A percentile compares a stretch with the other conserved stretches of the same genome.
Conservation (phyloP, 2,113 vertebrate genomes). For the Jacana jacana region DNA sequence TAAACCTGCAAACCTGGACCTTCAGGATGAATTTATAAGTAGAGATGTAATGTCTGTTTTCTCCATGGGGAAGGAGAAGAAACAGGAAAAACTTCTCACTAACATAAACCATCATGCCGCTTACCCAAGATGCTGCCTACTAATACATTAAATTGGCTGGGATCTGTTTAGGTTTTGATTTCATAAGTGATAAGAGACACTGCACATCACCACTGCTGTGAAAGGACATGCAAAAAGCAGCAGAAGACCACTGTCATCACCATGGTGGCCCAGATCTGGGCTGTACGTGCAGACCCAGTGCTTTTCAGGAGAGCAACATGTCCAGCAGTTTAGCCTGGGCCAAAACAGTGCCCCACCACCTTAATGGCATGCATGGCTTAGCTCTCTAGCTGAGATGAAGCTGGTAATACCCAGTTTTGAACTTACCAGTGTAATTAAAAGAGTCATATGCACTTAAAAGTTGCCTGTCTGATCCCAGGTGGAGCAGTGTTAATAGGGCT, state of each 20-base stretch:
- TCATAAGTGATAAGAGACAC: background rate
- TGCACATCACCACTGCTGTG: background rate
- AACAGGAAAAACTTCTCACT: slow-evolving; percentile 34
- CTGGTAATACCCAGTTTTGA: background rate
- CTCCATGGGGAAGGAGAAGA: background rate
- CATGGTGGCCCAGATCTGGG: background rate
- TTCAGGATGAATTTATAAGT: background rate
- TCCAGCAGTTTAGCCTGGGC: background rate
- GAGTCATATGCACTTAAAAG: background rate
- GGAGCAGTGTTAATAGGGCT: background rate
- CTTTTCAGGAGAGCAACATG: background rate
- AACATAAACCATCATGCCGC: background rate
- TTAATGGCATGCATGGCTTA: background rate
- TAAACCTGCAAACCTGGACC: background rate
- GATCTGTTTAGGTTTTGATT: slow-evolving; percentile 16
- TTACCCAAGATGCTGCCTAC: background rate
- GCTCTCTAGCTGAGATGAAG: background rate
- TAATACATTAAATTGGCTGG: background rate
- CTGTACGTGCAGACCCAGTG: background rate
- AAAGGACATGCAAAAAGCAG: background rate
- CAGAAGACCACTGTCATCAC: background rate
- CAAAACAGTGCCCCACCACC: background rate
- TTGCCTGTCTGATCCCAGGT: background rate
- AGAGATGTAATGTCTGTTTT: background rate
- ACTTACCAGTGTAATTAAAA: background rate